These are phyloP conservation scores for Dasyurus viverrinus DNA, from an alignment of 2,113 vertebrate species.

Conservation along the genomic window DNA sequence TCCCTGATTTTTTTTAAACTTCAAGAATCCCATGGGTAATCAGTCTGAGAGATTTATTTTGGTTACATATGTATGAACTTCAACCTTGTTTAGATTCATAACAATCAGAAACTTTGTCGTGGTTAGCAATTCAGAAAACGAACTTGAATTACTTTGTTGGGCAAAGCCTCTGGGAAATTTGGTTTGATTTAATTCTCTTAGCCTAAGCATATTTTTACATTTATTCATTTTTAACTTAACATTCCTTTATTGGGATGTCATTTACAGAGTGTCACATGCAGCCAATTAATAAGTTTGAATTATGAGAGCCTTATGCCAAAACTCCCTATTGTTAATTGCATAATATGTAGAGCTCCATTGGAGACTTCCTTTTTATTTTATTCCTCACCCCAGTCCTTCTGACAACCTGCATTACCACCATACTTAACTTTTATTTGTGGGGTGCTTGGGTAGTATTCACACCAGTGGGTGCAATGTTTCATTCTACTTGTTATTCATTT, in stretches of 20 bases:
- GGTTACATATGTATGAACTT: not conserved
- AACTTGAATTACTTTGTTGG: conserved; percentile 61
- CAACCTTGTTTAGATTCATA: conserved; percentile 5
- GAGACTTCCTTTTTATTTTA: not conserved
- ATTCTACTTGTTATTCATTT: not conserved
- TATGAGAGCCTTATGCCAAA: conserved; percentile 33
- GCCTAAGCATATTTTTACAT: conserved; percentile 65
- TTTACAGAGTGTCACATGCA: conserved; percentile 77
- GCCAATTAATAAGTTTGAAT: conserved; percentile 73
- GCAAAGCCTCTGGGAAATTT: conserved; percentile 65
- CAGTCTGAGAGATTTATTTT: conserved; percentile 40
- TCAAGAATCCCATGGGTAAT: conserved; percentile 8
- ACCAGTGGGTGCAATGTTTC: not conserved
- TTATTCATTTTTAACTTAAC: conserved; percentile 64
- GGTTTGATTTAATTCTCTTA: conserved; percentile 66
- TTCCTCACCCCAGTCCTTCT: not conserved
- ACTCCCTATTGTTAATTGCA: not conserved
- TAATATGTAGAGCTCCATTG: not conserved
- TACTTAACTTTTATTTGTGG: not conserved
- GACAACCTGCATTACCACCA: not conserved
- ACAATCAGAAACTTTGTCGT: conserved; percentile 7
- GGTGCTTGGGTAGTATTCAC: not conserved
- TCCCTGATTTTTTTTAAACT: conserved; percentile 17
- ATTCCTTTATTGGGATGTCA: conserved; percentile 75
- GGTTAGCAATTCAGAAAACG: conserved; percentile 61